These are phyloP conservation scores for Lateolabrax maculatus DNA, from an alignment of 2,797 vertebrate genomes.

Conservation along the genomic window DNA sequence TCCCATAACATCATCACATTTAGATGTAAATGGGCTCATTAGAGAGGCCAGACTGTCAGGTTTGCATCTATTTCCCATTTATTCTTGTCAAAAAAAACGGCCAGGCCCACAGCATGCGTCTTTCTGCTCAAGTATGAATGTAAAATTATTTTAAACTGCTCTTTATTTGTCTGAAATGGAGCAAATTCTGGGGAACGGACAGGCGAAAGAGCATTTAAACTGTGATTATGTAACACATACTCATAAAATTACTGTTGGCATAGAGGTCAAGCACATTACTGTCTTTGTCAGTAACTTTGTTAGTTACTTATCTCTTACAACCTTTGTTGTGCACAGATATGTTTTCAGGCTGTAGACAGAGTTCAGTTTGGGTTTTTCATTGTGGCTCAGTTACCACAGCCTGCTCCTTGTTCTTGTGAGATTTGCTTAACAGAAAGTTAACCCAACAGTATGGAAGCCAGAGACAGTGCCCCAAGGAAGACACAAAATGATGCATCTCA, in stretches of 20 bases:
- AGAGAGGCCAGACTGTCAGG: slow-evolving; percentile 49
- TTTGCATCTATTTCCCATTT: slow-evolving; percentile 72
- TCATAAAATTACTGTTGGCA: background rate
- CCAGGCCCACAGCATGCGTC: background rate
- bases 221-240: background rate
- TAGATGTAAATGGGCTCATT: slow-evolving; percentile 77
- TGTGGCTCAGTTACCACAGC: background rate
- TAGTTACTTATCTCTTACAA: no score
- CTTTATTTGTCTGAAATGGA: background rate
- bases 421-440: background rate
- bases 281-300: no score
- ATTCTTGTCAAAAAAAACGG: slow-evolving; percentile 54
- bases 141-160: background rate
- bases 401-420: background rate
- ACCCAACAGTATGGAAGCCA: no score
- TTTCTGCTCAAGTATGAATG: background rate
- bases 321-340: background rate
- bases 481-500: background rate
- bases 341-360: background rate
- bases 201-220: no score
- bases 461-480: background rate
- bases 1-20: slow-evolving; percentile 73
- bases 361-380: background rate
- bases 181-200: no score
- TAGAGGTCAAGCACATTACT: background rate